Percentiles rank a stretch among this genome's conserved stretches.
These are phyloP conservation scores for Plagiodera versicolora DNA, from an alignment of 2,888 invertebrate species.

Conservation along the genomic window DNA sequence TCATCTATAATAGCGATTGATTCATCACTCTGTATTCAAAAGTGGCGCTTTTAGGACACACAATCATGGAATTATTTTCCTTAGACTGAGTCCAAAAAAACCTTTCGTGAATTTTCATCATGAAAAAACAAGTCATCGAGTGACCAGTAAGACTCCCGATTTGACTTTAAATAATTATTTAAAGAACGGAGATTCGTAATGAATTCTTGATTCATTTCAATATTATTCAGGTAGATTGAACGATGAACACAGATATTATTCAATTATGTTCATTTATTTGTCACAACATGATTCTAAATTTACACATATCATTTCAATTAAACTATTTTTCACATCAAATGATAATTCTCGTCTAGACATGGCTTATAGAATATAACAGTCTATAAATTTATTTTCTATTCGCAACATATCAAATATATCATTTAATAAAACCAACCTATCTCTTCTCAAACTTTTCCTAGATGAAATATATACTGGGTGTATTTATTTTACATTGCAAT, in stretches of 20 bases:
- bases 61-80: no score
- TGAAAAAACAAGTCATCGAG: no score
- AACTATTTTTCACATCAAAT: slow-evolving; percentile 27
- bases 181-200: no score
- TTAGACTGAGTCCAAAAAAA: no score
- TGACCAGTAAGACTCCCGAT: no score
- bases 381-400: slow-evolving; percentile 40
- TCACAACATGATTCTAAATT: slow-evolving; percentile 39
- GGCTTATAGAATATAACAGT: slow-evolving; percentile 42
- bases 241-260: neutral
- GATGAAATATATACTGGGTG: slow-evolving; percentile 1
- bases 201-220: no score
- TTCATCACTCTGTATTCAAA: no score
- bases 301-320: slow-evolving; percentile 23
- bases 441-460: neutral
- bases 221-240: neutral
- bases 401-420: slow-evolving; percentile 41
- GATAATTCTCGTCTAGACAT: slow-evolving; percentile 36
- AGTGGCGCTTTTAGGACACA: no score
- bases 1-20: no score
- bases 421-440: slow-evolving; percentile 18
- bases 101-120: no score
- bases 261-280: slow-evolving; percentile 32
- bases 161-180: no score
- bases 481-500: neutral